Base-by-base conservation (phyloP, 2,797 vertebrate species). In the Rhabdomys pumilio region DNA sequence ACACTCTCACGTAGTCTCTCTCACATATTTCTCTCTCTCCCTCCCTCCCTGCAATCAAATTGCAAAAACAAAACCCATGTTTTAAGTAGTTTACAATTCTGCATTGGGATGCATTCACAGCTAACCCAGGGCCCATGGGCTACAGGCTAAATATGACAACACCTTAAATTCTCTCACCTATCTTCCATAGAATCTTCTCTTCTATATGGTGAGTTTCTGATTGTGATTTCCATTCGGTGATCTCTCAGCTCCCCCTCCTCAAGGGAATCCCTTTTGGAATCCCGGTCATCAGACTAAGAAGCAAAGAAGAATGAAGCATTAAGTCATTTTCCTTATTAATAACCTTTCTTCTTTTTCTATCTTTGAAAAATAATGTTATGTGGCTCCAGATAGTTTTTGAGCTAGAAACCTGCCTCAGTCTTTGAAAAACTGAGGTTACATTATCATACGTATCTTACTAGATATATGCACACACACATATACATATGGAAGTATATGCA, bases 171-270 rank as follows among this genome's bases (percentile, higher is more conserved):
- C 3, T 9, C 90, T 93, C 57, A 99, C 99, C 99, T 99, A 98
- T 99, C 99, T 94, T 99, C 99, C 97, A 99, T 99, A 0, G 99
- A 99, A 97, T 99, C 99, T 77, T 99, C 99, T 94, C 99, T 99
- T 96, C 99, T 98, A 91, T 99, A 99, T 0, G 99, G 99, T 6
- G 99, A 99, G 98, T 99, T 99, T 92, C 99, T 98, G 98, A 99
- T 99, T 13, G 99, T 99, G 98, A 99, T 99, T 99, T 99, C 99
- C 99, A 99, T 99, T 94, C 98, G 99, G 97, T 99, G 99, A 97
- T 99, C 99, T 98, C 99, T 99, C 98, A 99, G 98, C 99, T 99
- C 99, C 98, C 99, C 99, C 99, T 99, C 99, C 98, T 99, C 99
- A 96, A 99, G 99, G 98, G 99, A 99, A 98, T 99, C 99, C 96